Evolutionary conservation across 2,797 vertebrate species (phyloP), one percentile per base, ranked within the genome.

Genomic region (Clarias laeviceps): DNA sequence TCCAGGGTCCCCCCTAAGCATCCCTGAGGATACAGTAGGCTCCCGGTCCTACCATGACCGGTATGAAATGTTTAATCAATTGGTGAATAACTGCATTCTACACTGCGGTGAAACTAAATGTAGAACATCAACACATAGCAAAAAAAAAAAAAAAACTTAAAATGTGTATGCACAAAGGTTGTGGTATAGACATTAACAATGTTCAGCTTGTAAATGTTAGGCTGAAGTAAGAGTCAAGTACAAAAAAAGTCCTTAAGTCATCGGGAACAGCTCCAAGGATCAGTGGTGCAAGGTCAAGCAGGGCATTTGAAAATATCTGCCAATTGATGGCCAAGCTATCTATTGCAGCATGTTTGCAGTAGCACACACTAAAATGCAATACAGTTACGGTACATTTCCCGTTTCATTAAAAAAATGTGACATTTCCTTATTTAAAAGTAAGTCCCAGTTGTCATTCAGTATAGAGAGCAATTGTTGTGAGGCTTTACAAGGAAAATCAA

Each of bases 391-490:
- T 11, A 27, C 78, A 64, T 79, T 64, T 64, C 12, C 59, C 3
- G 3, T 40, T 22, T 50, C 34, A 40, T 18, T 1, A 45, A 50
- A 50, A 27, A 18, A 79, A 45, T 64, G 61, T 15, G 50, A 37
- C 24, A 45, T 29, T 6, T 27, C 37, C 17, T 45, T 80, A 45
- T 62, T 80, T 45, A 27, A 45, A 64, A 80, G 77, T 27, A 64
- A 80, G 40, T 64, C 59, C 34, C 34, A 79, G 57, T 22, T 40
- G 22, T 79, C 12, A 62, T 62, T 62, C 77, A 79, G 18, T 59
- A 24, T 61, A n/a, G 11, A 4, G 34, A 61, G 57, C 57, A 45
- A 40, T 45, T 45, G 29, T 4, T 11, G 34, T 64, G 34, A 45
- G 77, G 22, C 18, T 34, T 57, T 78, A 7, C 32, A 78, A 61